Conservation (phyloP, 2,888 invertebrate genomes). For the Tetrapedia diversipes region DNA sequence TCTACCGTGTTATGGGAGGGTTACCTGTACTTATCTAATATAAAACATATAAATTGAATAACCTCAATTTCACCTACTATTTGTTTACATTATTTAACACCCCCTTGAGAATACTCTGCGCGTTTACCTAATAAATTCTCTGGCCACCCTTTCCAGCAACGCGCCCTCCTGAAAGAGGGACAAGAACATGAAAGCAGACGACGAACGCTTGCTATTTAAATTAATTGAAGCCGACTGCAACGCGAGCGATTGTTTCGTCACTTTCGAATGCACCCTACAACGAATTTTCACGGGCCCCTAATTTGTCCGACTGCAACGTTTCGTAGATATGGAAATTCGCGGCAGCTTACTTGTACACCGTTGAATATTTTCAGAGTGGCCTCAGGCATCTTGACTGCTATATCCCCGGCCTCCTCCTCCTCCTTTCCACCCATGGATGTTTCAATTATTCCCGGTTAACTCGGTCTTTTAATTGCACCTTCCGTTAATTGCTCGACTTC, state of each 20-base stretch:
- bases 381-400: slow-evolving; percentile 70
- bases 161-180: neutral
- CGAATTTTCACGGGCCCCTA: neutral
- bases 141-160: neutral
- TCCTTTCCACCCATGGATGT: slow-evolving; percentile 45
- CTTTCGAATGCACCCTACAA: slow-evolving; percentile 1
- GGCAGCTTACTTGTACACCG: slow-evolving; percentile 70
- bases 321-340: neutral
- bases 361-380: slow-evolving; percentile 72
- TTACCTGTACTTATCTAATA: no score
- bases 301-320: neutral
- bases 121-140: slow-evolving; percentile 20
- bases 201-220: neutral
- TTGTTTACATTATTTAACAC: slow-evolving; percentile 16
- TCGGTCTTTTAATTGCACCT: slow-evolving; percentile 48
- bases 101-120: neutral
- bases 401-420: slow-evolving; percentile 41
- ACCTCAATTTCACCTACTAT: slow-evolving; percentile 10
- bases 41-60: slow-evolving; percentile 7
- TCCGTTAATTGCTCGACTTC: slow-evolving; percentile 55
- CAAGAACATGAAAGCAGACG: neutral
- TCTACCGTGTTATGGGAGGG: no score
- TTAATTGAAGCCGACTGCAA: slow-evolving; percentile 5
- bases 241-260: neutral
- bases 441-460: slow-evolving; percentile 52